Evolutionary conservation across 2,113 vertebrate species (phyloP), one percentile per base, ranked within the genome.

Genomic region (Nesogale talazaci): DNA sequence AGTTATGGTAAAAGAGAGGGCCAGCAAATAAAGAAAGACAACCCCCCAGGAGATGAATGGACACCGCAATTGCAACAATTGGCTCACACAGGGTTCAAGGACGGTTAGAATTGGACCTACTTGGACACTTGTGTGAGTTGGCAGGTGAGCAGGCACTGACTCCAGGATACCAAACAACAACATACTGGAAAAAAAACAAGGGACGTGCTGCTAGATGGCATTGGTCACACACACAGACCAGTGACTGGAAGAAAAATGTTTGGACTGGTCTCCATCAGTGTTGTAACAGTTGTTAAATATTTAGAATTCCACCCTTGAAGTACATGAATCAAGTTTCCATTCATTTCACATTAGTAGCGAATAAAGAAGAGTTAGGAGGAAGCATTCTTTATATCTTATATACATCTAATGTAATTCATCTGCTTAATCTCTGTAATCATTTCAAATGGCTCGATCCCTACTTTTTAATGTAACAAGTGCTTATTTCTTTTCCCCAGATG

Each of bases 401-500:
- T 25, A 76, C 89, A 70, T 76, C 16, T 89, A 29, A 75, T 52
- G 46, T 89, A 72, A 78, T 81, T 34, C 11, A 70, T 56, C 40
- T 74, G 19, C 56, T 67, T 78, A 59, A 91, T 94, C 79, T 38
- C 38, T 15, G n/a, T 57, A 89, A 56, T 88, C 4, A 9, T 84
- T 79, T 91, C 56, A 40, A 77, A 57, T 78, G 36, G 3, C 25
- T 77, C 76, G 59, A 80, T 85, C 16, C 16, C 67, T 36, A 40
- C 52, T 89, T 12, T 90, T 83, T 75, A 63, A 92, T 86, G 79
- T 36, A 81, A 34, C 20, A 91, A 94, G 70, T 92, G 20, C 2
- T 77, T 96, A 34, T 91, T 97, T 95, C 83, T 56, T 94, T 94
- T 97, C n/a, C 42, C 61, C 81, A 98, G 98, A 95, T 97, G 29